phyloP scores from a whole-genome alignment of 2,888 invertebrate species.

The Eurytoma adleriae region DNA sequence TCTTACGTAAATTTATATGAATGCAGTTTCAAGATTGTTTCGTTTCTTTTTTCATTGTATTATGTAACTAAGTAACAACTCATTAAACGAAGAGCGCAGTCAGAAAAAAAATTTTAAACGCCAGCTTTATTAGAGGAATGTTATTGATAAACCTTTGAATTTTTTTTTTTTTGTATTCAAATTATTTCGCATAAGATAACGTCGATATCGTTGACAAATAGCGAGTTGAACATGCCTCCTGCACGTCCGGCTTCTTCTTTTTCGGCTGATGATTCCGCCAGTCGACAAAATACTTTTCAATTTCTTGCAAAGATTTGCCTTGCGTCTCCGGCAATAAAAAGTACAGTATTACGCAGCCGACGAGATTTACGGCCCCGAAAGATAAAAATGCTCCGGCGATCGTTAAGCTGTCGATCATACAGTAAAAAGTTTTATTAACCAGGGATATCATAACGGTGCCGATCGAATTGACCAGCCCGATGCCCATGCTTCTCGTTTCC shows the following conservation, averaged over 20 bases:
- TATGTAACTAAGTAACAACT: too few species aligned
- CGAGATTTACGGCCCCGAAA: not conserved
- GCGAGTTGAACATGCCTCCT: not conserved
- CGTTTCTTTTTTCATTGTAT: too few species aligned
- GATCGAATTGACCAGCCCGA: not conserved
- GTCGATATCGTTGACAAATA: too few species aligned
- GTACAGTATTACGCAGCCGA: not conserved
- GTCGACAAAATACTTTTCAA: not conserved
- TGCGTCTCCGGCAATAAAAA: not conserved
- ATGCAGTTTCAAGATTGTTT: too few species aligned
- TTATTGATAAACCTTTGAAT: too few species aligned
- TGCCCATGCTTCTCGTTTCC: slow-evolving; percentile 3
- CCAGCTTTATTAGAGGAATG: too few species aligned
- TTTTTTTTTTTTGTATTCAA: too few species aligned
- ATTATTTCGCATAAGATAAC: too few species aligned
- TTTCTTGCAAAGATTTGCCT: slow-evolving; percentile 6
- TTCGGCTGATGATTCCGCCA: not conserved
- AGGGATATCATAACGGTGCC: not conserved
- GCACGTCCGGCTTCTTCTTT: not conserved
- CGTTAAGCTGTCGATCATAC: not conserved
- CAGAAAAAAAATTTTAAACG: too few species aligned
- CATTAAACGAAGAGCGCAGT: too few species aligned
- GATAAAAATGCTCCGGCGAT: not conserved
- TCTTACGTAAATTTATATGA: too few species aligned
- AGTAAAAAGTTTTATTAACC: not conserved